Evolutionary conservation across 2,797 vertebrate genomes (phyloP).

Genomic region (Selene dorsalis): DNA sequence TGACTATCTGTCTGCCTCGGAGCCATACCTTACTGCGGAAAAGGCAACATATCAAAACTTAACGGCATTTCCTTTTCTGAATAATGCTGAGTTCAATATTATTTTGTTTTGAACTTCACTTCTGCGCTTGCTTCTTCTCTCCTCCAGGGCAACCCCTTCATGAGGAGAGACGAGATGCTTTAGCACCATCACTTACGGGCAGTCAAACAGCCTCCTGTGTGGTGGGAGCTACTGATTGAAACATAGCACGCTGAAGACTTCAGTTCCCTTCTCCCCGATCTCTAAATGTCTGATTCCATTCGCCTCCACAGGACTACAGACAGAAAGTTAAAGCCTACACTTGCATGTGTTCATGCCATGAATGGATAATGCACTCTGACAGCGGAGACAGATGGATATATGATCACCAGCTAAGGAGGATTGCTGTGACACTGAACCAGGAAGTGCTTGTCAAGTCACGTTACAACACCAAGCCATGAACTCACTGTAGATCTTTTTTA

Average conservation of each 20-base stretch:
- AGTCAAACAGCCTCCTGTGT: constrained; percentile 81
- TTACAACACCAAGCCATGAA: constrained; percentile 54
- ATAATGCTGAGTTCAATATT: constrained; percentile 89
- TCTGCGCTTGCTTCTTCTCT: constrained; percentile 64
- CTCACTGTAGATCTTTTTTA: constrained; percentile 50
- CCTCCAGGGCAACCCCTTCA: constrained; percentile 77
- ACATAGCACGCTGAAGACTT: constrained; percentile 56
- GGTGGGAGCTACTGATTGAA: constrained; percentile 69
- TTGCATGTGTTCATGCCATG: constrained; percentile 55
- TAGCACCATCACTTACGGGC: constrained; percentile 79
- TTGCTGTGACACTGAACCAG: constrained; percentile 77
- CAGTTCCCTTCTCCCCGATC: constrained; percentile 38
- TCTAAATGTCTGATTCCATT: constrained; percentile 64
- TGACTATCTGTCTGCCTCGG: constrained; percentile 76
- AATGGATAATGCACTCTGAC: constrained; percentile 71
- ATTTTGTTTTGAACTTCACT: constrained; percentile 85
- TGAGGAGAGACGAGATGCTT: constrained; percentile 65
- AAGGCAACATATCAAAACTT: constrained; percentile 84
- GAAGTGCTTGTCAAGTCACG: constrained; percentile 77
- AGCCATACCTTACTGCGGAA: constrained; percentile 74
- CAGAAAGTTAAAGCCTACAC: constrained; percentile 68
- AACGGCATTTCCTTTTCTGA: constrained; percentile 81
- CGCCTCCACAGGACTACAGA: constrained; percentile 47
- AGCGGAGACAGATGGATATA: constrained; percentile 78
- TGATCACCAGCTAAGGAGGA: constrained; percentile 78